phyloP scores from a whole-genome alignment of 1,140 invertebrate species.

The Oryzaephilus surinamensis region DNA sequence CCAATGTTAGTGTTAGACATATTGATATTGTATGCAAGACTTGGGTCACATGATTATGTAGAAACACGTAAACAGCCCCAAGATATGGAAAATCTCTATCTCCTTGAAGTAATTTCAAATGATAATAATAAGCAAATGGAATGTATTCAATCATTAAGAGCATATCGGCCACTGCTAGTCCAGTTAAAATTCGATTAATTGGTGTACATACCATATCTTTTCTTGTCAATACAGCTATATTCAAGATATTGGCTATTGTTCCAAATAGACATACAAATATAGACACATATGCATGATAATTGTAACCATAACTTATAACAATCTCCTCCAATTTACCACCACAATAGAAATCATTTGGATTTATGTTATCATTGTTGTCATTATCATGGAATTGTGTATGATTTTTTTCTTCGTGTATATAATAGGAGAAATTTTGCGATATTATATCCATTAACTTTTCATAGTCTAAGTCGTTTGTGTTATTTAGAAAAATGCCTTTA shows the following conservation, averaged over 20 bases:
- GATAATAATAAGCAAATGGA: constrained; percentile 68
- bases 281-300: constrained; percentile 53
- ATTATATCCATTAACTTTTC: too few relatives aligned
- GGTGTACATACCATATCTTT: constrained; percentile 70
- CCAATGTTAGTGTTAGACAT: constrained; percentile 71
- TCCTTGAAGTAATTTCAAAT: constrained; percentile 46
- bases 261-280: constrained; percentile 76
- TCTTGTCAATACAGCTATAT: constrained; percentile 78
- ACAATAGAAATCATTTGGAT: constrained; percentile 3
- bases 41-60: constrained; percentile 71
- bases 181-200: constrained; percentile 73
- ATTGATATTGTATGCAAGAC: constrained; percentile 80
- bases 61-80: constrained; percentile 61
- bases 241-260: constrained; percentile 78
- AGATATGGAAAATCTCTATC: constrained; percentile 49
- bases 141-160: constrained; percentile 82
- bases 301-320: constrained; percentile 11
- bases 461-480: too few relatives aligned
- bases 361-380: too few relatives aligned
- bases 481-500: too few relatives aligned
- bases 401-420: too few relatives aligned
- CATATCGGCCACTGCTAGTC: constrained; percentile 72
- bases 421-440: too few relatives aligned
- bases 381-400: too few relatives aligned
- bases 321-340: constrained; percentile 8